Percentiles rank a stretch among this genome's conserved stretches.
Conservation (phyloP, 2,797 vertebrate genomes). For the Odontamblyopus lacepedii region DNA sequence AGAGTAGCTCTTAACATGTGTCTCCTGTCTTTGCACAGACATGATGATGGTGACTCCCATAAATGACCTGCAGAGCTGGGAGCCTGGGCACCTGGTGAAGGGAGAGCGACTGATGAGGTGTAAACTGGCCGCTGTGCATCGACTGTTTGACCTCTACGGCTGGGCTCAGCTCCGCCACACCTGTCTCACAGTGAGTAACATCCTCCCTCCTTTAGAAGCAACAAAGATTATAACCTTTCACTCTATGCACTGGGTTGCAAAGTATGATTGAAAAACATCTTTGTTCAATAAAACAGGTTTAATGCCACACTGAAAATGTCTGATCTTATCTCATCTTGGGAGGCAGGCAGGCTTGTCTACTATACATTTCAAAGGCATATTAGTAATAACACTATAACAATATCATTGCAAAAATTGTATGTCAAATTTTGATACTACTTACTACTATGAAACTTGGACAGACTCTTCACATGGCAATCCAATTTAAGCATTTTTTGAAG, state of each 20-base stretch:
- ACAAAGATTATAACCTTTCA: not conserved
- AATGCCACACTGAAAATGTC: no score
- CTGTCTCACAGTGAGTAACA: conserved; percentile 84
- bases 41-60: conserved; percentile 89
- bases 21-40: conserved; percentile 70
- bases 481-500: no score
- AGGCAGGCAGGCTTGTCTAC: not conserved
- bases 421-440: no score
- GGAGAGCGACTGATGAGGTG: conserved; percentile 94
- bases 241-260: not conserved
- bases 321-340: not conserved
- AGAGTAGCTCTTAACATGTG: not conserved
- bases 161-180: conserved; percentile 89
- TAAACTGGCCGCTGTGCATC: conserved; percentile 90
- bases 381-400: no score
- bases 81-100: conserved; percentile 85
- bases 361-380: no score
- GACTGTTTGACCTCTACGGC: conserved; percentile 91
- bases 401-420: no score
- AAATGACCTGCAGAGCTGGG: conserved; percentile 89
- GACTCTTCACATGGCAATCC: no score
- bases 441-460: no score
- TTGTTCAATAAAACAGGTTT: no score
- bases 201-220: not conserved
- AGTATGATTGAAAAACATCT: not conserved